Percentiles rank a stretch among this genome's conserved stretches.
phyloP scores from a whole-genome alignment of 2,113 vertebrate species.

The Formicarius rufipectus region DNA sequence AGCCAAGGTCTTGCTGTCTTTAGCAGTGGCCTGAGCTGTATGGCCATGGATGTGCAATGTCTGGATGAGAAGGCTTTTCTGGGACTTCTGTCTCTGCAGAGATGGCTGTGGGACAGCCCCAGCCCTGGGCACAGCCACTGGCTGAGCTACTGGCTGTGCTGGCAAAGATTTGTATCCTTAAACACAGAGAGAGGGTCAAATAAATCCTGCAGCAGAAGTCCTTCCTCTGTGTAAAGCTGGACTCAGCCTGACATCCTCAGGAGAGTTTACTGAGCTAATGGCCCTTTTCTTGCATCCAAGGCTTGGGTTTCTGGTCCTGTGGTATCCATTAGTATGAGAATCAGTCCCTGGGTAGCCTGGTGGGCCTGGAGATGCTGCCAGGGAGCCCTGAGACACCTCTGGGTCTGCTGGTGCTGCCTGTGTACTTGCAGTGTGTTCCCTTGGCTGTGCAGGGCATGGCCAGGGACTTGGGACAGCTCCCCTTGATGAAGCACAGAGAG shows the following conservation, averaged over 20 bases:
- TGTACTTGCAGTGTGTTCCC: background rate
- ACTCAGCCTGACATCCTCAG: background rate
- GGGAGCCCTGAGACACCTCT: background rate
- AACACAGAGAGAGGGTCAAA: background rate
- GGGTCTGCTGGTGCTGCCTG: background rate
- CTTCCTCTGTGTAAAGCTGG: background rate
- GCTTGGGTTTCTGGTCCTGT: background rate
- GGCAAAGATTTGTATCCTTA: background rate
- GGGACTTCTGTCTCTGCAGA: background rate
- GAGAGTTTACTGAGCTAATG: background rate
- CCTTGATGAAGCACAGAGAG: background rate
- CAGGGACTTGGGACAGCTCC: background rate
- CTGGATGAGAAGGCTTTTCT: background rate
- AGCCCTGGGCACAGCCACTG: background rate
- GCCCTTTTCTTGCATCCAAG: background rate
- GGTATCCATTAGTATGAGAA: background rate
- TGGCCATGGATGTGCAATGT: fast-evolving
- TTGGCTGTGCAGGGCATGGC: background rate
- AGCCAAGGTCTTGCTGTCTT: background rate
- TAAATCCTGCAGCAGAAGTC: background rate
- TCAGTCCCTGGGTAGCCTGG: background rate
- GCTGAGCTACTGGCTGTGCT: background rate
- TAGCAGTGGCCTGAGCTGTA: background rate
- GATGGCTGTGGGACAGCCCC: background rate
- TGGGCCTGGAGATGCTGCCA: background rate